Evolutionary conservation across 2,113 vertebrate genomes (phyloP).

Genomic region (Psephotus haematonotus): DNA sequence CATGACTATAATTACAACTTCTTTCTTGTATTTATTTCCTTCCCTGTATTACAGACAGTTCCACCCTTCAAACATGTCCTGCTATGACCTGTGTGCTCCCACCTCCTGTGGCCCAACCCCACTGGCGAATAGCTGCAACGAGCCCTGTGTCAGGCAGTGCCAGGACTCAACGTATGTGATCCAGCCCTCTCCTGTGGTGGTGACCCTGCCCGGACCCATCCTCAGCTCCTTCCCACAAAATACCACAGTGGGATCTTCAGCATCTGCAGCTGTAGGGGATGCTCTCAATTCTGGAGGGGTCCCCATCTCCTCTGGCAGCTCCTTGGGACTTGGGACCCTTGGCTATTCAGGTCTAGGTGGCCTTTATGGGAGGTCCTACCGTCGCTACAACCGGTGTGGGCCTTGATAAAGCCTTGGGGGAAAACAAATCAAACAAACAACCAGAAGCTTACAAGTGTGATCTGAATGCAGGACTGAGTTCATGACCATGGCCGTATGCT

Average conservation of each 20-base stretch:
- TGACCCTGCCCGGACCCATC: slow-evolving; percentile 24
- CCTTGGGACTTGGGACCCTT: background rate
- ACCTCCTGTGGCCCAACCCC: background rate
- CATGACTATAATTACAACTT: background rate
- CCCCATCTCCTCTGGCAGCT: background rate
- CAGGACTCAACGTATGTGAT: slow-evolving; percentile 9
- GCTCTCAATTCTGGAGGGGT: background rate
- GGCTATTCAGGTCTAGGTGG: background rate
- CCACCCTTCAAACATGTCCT: background rate
- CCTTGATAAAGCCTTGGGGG: background rate
- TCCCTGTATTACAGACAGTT: background rate
- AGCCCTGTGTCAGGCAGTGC: slow-evolving; percentile 32
- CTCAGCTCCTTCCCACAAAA: slow-evolving; percentile 51
- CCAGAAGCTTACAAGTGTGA: background rate
- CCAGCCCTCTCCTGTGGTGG: background rate
- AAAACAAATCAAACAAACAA: background rate
- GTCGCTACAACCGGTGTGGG: slow-evolving; percentile 19
- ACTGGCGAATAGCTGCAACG: slow-evolving; percentile 3
- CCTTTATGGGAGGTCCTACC: background rate
- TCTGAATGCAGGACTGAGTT: background rate
- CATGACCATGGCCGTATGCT: background rate
- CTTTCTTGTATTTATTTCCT: background rate
- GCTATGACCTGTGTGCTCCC: background rate
- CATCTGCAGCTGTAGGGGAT: background rate
- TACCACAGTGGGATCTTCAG: slow-evolving; percentile 38